Percentiles rank a stretch among this genome's conserved stretches.
phyloP scores from a whole-genome alignment of 2,888 invertebrate genomes.

The Acanthosoma haemorrhoidale region DNA sequence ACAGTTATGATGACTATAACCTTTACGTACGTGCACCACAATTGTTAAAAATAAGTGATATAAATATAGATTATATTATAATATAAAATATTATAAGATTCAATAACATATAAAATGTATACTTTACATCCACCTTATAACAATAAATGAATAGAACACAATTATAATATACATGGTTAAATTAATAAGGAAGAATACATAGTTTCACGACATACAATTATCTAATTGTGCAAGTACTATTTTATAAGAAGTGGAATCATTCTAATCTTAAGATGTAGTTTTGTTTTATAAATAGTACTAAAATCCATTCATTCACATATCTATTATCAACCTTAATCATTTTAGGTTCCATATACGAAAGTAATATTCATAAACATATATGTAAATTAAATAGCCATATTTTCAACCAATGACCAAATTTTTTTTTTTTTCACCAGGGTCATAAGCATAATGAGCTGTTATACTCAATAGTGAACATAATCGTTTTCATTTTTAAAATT shows the following conservation, averaged over 20 bases:
- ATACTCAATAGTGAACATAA: too few species aligned
- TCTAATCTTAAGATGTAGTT: background rate
- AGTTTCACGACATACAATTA: background rate
- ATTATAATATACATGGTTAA: background rate
- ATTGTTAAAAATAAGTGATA: conserved; percentile 5
- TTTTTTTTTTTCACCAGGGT: too few species aligned
- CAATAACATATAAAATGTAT: background rate
- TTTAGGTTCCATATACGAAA: too few species aligned
- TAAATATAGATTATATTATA: background rate
- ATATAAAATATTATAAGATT: background rate
- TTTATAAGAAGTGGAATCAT: background rate
- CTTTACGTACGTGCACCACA: background rate
- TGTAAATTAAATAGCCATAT: too few species aligned
- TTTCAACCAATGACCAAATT: too few species aligned
- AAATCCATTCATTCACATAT: background rate
- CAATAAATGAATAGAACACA: background rate
- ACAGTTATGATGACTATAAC: background rate
- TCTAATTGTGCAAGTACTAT: background rate
- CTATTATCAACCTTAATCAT: too few species aligned
- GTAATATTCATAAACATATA: too few species aligned
- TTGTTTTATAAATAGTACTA: background rate
- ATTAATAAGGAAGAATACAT: background rate
- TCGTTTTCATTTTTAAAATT: too few species aligned
- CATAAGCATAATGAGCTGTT: too few species aligned
- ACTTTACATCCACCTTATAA: too few species aligned